These are phyloP conservation scores for Sardina pilchardus DNA, from an alignment of 2,113 vertebrate species.

Conservation along the genomic window DNA sequence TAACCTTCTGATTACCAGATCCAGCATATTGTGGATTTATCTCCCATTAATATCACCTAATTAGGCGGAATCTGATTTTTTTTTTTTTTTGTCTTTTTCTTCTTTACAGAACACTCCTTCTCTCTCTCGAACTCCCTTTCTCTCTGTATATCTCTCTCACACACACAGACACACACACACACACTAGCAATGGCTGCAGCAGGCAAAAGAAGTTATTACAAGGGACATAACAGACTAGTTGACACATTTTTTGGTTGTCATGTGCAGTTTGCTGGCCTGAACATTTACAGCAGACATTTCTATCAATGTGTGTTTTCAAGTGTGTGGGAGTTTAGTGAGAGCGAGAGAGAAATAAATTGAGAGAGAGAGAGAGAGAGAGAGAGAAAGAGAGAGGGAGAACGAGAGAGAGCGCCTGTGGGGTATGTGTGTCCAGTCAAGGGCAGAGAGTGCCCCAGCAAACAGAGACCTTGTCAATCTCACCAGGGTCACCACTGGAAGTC, in stretches of 20 bases:
- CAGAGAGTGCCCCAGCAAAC: conserved; percentile 29
- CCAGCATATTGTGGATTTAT: conserved; percentile 86
- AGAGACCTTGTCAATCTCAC: conserved; percentile 36
- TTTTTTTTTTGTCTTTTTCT: neutral
- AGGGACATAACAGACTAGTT: neutral
- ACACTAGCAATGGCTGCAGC: neutral
- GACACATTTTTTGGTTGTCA: neutral
- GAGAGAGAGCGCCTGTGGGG: neutral
- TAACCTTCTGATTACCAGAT: conserved; percentile 96
- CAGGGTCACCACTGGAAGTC: conserved; percentile 6
- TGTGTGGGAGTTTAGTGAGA: neutral
- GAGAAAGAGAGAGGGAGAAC: neutral
- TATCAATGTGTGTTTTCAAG: neutral
- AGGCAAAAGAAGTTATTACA: neutral
- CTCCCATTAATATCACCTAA: conserved; percentile 94
- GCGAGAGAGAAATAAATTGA: neutral
- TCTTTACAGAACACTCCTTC: neutral
- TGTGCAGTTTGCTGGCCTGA: no score
- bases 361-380: neutral
- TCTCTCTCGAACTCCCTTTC: neutral
- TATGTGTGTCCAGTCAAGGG: conserved; percentile 33
- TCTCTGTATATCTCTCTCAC: neutral
- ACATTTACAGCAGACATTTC: no score
- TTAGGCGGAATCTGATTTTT: conserved; percentile 67
- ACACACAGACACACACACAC: neutral